Conservation (phyloP, 2,797 vertebrate species). For the Rhodeus uyekii region DNA sequence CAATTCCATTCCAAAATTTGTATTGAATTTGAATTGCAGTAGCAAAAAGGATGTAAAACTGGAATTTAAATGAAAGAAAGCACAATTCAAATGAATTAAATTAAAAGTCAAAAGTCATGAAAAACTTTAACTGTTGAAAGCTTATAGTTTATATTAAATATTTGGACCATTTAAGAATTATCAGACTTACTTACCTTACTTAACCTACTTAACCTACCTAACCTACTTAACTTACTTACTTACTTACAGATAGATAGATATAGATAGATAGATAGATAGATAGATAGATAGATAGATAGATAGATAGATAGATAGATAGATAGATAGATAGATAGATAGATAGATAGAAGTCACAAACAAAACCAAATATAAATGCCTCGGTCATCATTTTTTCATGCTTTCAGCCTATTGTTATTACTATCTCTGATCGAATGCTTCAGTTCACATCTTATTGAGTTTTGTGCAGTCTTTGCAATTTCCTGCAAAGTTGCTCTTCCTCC, state of each 20-base stretch:
- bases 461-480: conserved; percentile 30
- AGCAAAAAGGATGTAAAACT: neutral
- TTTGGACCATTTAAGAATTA: too few species aligned
- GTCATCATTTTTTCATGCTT: neutral
- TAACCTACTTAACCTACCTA: too few species aligned
- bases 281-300: neutral
- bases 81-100: neutral
- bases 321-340: neutral
- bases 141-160: too few species aligned
- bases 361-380: conserved; percentile 8
- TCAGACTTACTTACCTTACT: too few species aligned
- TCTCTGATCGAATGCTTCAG: conserved; percentile 12
- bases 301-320: neutral
- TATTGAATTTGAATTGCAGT: neutral
- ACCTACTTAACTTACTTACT: too few species aligned
- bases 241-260: too few species aligned
- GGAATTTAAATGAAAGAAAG: neutral
- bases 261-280: neutral
- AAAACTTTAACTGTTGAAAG: too few species aligned
- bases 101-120: too few species aligned
- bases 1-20: neutral
- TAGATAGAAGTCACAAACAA: neutral
- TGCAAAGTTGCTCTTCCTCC: conserved; percentile 3
- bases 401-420: conserved; percentile 28
- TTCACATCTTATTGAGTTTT: conserved; percentile 30